Evolutionary conservation across 2,888 invertebrate genomes (phyloP).

Genomic region (Cerastis leucographa): DNA sequence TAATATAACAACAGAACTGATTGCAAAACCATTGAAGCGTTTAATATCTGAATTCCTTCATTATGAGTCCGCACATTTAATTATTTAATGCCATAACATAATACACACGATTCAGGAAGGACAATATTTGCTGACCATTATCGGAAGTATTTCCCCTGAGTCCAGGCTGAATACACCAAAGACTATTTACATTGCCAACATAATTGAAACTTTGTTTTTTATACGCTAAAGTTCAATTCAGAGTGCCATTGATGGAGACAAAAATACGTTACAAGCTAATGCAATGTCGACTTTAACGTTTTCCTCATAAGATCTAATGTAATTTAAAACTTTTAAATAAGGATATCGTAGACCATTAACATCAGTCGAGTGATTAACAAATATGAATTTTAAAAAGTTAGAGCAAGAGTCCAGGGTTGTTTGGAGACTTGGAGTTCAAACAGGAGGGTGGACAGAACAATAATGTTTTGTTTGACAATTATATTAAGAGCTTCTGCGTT

Average conservation of each 20-base stretch:
- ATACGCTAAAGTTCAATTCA: not conserved
- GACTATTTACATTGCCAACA: not conserved
- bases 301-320: constrained; percentile 35
- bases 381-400: constrained; percentile 42
- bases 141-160: constrained; percentile 52
- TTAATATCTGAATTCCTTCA: constrained; percentile 32
- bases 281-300: constrained; percentile 46
- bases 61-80: constrained; percentile 21
- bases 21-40: constrained; percentile 24
- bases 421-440: constrained; percentile 27
- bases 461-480: constrained; percentile 69
- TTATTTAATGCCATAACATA: constrained; percentile 50
- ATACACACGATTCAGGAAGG: constrained; percentile 46
- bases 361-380: constrained; percentile 31
- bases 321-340: constrained; percentile 28
- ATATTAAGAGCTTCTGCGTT: constrained; percentile 63
- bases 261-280: constrained; percentile 9
- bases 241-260: not conserved
- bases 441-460: constrained; percentile 42
- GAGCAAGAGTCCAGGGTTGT: constrained; percentile 27
- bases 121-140: constrained; percentile 67
- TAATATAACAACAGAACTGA: constrained; percentile 11
- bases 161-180: constrained; percentile 14
- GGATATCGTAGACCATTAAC: constrained; percentile 39
- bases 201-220: constrained; percentile 10